Base-by-base conservation (phyloP, 1,140 invertebrate species). In the Papilio helenus region DNA sequence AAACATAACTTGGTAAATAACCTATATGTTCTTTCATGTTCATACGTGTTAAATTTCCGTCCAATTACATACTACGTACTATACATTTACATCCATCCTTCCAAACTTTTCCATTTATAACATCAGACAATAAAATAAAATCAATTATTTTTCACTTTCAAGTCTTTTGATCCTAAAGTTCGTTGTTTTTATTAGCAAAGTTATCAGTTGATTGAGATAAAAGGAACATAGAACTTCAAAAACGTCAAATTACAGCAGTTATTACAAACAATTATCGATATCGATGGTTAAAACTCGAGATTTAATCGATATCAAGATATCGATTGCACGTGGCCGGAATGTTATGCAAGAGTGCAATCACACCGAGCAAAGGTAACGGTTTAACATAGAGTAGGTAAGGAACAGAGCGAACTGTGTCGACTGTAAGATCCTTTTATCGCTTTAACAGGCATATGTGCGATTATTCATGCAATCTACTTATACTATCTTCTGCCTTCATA, bases 281-380 rank as follows among this genome's bases (percentile, higher is more conserved):
- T 49, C 72, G 72, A 74, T 74, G 49, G n/a, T 46, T 14, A 23
- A 16, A 44, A 20, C 7, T 39, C 34, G 34, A 55, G 16, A 58
- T 58, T 23, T 14, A 26, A 68, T 68, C 12, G 51, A 29, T 68
- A 29, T 68, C 23, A 26, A 39, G 34, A 26, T 61, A 61, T 61
- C 58, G 58, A 61, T 61, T 61, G 58, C 58, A 61, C 42, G 72
- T 20, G 39, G 18, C n/a, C 20, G 39, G 4, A 18, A 44, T 74
- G 20, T 74, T 74, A 74, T 74, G 72, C 72, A 74, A 74, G 72
- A 74, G 72, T 49, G 20, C 72, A 74, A 8, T 74, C 72, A 49
- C 72, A 46, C 44, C 20, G 1, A 12, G 72, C 72, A 29, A 68
- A 23, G 9, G 61, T n/a, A 68, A 68, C 23, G 61, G 61, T 29